Evolutionary conservation across 2,797 vertebrate genomes (phyloP).

Genomic region (Delichon dasypus): DNA sequence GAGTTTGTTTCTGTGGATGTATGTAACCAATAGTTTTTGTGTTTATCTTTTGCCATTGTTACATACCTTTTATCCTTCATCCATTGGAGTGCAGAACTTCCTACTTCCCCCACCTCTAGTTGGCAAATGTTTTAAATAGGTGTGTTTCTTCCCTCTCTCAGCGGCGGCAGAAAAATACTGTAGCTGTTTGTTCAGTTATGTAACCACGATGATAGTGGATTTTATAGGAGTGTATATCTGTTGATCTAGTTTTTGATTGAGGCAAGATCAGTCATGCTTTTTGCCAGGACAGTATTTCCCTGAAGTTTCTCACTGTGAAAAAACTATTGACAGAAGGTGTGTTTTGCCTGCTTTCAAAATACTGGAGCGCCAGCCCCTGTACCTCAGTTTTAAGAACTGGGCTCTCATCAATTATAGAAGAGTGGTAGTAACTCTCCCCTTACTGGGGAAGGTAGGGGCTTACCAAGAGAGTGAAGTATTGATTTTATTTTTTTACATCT

Average conservation of each 20-base stretch:
- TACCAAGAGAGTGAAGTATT: background rate
- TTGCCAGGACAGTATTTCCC: background rate
- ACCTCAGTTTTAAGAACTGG: background rate
- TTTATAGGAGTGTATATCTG: background rate
- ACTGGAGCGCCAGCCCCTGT: too few relatives aligned
- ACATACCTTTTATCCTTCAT: background rate
- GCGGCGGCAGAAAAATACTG: background rate
- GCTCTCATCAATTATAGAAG: background rate
- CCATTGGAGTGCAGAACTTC: background rate
- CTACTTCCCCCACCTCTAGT: background rate
- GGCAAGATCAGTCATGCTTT: background rate
- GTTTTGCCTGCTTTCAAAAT: background rate
- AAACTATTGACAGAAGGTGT: background rate
- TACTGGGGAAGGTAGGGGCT: accelerated
- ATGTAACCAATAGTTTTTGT: background rate
- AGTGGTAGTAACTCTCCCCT: background rate
- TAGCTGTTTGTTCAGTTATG: background rate
- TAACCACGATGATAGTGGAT: background rate
- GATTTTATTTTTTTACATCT: background rate
- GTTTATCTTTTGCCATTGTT: background rate
- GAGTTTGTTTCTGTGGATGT: background rate
- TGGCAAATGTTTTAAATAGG: background rate
- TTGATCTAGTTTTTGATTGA: background rate
- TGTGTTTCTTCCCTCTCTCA: background rate
- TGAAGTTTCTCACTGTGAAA: background rate